These are phyloP conservation scores for Neolamprologus hecqui DNA, from an alignment of 2,113 vertebrate species.

Conservation along the genomic window DNA sequence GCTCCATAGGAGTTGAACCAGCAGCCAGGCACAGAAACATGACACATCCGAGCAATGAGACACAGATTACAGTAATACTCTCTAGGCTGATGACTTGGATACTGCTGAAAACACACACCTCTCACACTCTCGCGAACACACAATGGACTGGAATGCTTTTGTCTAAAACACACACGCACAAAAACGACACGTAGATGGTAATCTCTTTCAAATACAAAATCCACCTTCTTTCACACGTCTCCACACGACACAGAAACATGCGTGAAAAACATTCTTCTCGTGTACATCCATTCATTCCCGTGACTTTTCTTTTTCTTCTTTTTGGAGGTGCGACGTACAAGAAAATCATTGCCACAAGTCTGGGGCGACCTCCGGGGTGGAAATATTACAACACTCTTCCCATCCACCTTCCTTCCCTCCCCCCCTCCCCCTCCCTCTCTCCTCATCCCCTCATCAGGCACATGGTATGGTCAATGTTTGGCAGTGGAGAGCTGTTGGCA, in stretches of 20 bases:
- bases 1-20: constrained; percentile 31
- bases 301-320: not conserved
- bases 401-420: not conserved
- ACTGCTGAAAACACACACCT: not conserved
- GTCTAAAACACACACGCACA: constrained; percentile 56
- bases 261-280: constrained; percentile 42
- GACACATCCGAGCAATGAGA: not conserved
- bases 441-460: constrained; percentile 46
- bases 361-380: constrained; percentile 31
- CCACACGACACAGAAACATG: constrained; percentile 28
- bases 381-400: not conserved
- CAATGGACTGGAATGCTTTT: constrained; percentile 65
- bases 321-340: constrained; percentile 32
- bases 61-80: constrained; percentile 38
- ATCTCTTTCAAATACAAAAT: constrained; percentile 38
- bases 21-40: constrained; percentile 7
- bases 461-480: constrained; percentile 69
- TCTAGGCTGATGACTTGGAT: constrained; percentile 44
- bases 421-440: not conserved
- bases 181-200: constrained; percentile 38
- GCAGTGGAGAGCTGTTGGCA: constrained; percentile 73
- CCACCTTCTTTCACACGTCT: not conserved
- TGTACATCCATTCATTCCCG: constrained; percentile 11
- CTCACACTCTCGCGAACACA: constrained; percentile 12
- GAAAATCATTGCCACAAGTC: constrained; percentile 61